phyloP scores from a whole-genome alignment of 2,797 vertebrate species.

The Acanthurus lineatus region DNA sequence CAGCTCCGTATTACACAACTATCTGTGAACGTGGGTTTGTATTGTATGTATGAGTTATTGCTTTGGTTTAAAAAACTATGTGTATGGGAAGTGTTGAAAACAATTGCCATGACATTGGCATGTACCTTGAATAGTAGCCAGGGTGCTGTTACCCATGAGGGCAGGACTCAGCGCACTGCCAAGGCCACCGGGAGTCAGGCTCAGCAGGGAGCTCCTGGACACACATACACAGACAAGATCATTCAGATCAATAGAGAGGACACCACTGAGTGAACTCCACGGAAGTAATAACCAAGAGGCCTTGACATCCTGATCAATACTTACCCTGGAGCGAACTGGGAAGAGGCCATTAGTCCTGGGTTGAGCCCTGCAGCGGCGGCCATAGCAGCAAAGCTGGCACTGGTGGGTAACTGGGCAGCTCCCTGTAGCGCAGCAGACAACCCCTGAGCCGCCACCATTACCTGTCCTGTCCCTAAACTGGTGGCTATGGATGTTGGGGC shows the following conservation, averaged over 20 bases:
- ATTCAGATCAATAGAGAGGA: conserved; percentile 12
- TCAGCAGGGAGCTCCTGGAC: conserved; percentile 95
- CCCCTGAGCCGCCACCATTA: conserved; percentile 94
- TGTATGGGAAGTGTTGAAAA: neutral
- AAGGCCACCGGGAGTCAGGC: conserved; percentile 93
- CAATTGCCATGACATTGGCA: conserved; percentile 42
- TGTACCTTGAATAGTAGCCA: conserved; percentile 99
- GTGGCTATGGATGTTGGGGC: conserved; percentile 88
- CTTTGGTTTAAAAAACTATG: neutral
- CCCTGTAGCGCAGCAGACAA: conserved; percentile 92
- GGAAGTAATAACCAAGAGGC: neutral
- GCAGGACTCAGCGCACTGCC: conserved; percentile 94
- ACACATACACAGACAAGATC: conserved; percentile 45
- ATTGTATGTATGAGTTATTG: neutral
- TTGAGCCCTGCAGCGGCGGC: conserved; percentile 95
- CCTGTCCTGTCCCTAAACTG: conserved; percentile 90
- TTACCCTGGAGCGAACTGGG: conserved; percentile 96
- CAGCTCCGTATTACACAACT: neutral
- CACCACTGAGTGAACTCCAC: neutral
- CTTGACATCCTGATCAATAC: conserved; percentile 51
- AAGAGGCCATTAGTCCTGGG: conserved; percentile 95
- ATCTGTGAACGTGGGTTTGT: neutral
- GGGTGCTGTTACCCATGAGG: conserved; percentile 98
- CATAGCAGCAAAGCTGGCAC: conserved; percentile 96
- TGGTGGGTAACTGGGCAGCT: conserved; percentile 92